These are phyloP conservation scores for Ypsolopha scabrella DNA, from an alignment of 2,888 invertebrate species.

Conservation along the genomic window DNA sequence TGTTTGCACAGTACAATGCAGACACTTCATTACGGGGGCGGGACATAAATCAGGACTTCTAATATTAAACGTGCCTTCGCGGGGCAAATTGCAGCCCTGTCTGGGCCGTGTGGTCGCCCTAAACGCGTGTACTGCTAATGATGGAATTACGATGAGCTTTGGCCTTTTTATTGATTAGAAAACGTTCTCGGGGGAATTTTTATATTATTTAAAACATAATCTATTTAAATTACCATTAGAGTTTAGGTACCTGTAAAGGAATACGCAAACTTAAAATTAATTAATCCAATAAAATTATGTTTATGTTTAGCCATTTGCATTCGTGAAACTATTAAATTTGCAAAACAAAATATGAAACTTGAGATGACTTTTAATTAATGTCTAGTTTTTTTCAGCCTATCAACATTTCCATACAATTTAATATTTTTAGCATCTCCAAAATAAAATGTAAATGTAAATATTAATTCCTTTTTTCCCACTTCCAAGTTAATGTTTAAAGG, in stretches of 20 bases:
- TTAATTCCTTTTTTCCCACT: slow-evolving; percentile 56
- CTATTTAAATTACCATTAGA: too few species aligned
- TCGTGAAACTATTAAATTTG: too few species aligned
- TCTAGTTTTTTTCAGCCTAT: slow-evolving; percentile 23
- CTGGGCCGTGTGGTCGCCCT: slow-evolving; percentile 29
- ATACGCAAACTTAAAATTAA: too few species aligned
- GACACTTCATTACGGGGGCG: slow-evolving; percentile 67
- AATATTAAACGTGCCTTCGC: slow-evolving; percentile 70
- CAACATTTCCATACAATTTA: slow-evolving; percentile 58
- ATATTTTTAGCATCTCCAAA: slow-evolving; percentile 33
- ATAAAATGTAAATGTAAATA: slow-evolving; percentile 45
- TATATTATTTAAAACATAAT: too few species aligned
- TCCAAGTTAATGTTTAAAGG: slow-evolving; percentile 47
- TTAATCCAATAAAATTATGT: too few species aligned
- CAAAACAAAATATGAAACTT: too few species aligned
- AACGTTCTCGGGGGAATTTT: too few species aligned
- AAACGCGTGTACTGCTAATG: slow-evolving; percentile 18
- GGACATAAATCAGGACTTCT: slow-evolving; percentile 69
- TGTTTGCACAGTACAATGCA: slow-evolving; percentile 61
- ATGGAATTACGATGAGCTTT: slow-evolving; percentile 16
- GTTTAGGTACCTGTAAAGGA: too few species aligned
- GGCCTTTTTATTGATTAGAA: too few species aligned
- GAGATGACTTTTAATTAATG: too few species aligned
- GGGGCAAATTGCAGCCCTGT: slow-evolving; percentile 56
- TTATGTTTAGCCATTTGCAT: too few species aligned